Evolutionary conservation across 2,113 vertebrate genomes (phyloP).

Genomic region (Ramphastos sulfuratus): DNA sequence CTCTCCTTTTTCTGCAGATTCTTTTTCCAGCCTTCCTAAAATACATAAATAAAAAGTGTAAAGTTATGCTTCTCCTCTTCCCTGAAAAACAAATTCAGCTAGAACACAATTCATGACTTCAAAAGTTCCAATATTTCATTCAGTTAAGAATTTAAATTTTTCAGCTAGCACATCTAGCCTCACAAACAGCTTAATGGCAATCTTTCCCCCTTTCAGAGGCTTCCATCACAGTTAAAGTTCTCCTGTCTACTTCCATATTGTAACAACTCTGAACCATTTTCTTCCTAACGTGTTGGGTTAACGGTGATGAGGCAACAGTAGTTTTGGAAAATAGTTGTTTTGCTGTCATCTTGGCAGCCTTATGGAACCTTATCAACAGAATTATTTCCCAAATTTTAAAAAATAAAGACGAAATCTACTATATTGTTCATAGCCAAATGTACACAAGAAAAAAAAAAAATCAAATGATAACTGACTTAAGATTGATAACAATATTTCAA

Average conservation of each 20-base stretch:
- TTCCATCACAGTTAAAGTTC: background rate
- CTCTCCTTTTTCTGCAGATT: slow-evolving; percentile 85
- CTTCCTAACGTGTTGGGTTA: background rate
- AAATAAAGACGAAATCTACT: background rate
- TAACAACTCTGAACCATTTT: background rate
- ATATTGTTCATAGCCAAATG: background rate
- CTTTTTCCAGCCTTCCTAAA: slow-evolving; percentile 76
- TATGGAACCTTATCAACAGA: background rate
- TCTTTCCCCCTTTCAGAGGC: background rate
- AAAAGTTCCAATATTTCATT: background rate
- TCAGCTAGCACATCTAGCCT: background rate
- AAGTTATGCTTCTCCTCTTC: background rate
- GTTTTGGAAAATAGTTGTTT: background rate
- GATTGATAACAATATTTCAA: background rate
- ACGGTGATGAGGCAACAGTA: background rate
- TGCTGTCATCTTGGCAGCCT: background rate
- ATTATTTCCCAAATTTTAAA: background rate
- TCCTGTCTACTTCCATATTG: background rate
- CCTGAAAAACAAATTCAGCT: background rate
- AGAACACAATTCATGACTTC: background rate
- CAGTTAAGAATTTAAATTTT: background rate
- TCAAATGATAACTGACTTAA: background rate
- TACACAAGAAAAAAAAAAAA: background rate
- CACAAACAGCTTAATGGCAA: background rate
- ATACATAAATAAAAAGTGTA: slow-evolving; percentile 23